These are phyloP conservation scores for Lipophrys pholis DNA, from an alignment of 2,113 vertebrate species.

Conservation along the genomic window DNA sequence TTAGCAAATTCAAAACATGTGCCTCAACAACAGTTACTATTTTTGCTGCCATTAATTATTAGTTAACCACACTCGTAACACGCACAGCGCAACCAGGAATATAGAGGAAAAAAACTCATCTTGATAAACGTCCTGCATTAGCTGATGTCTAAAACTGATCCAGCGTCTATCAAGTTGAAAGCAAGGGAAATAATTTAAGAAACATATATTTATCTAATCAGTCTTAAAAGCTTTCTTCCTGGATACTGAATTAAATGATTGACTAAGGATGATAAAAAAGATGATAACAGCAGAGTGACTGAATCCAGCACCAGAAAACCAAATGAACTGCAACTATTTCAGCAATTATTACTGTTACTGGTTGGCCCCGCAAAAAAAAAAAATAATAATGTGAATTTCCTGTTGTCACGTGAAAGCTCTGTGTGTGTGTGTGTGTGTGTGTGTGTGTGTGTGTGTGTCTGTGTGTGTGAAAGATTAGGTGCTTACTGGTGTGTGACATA, in stretches of 20 bases:
- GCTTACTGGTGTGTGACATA: constrained; percentile 73
- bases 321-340: background rate
- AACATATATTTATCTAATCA: constrained; percentile 39
- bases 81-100: constrained; percentile 34
- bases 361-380: constrained; percentile 18
- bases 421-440: too few relatives aligned
- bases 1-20: too few relatives aligned
- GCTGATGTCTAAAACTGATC: constrained; percentile 76
- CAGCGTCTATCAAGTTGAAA: constrained; percentile 72
- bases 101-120: too few relatives aligned
- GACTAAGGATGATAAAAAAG: constrained; percentile 13
- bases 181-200: constrained; percentile 27
- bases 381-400: constrained; percentile 36
- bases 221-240: constrained; percentile 38
- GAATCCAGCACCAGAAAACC: constrained; percentile 1
- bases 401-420: constrained; percentile 45
- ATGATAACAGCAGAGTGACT: constrained; percentile 19
- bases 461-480: constrained; percentile 58
- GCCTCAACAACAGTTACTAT: too few relatives aligned
- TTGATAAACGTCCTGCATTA: constrained; percentile 22
- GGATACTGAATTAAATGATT: constrained; percentile 38
- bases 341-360: background rate
- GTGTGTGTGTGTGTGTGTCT: constrained; percentile 27
- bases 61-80: too few relatives aligned
- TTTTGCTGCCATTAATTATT: too few relatives aligned